Percentiles rank a stretch among this genome's conserved stretches.
Evolutionary conservation across 2,888 invertebrate genomes (phyloP).

Genomic region (Heliconius cydno): DNA sequence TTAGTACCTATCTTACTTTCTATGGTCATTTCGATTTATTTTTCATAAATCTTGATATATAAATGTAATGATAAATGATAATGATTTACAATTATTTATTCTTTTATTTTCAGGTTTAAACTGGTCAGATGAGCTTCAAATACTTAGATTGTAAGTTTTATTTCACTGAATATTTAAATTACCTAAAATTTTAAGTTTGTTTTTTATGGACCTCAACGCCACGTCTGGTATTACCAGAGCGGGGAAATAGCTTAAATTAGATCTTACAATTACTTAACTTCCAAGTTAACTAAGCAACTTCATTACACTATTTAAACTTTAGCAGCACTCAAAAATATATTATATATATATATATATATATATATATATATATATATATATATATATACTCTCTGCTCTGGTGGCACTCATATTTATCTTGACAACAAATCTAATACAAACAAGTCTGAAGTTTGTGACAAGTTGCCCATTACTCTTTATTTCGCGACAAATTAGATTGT

Average conservation of each 20-base stretch:
- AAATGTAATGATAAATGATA: no score
- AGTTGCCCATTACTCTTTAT: constrained; percentile 49
- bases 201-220: no score
- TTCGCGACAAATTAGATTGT: constrained; percentile 35
- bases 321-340: background rate
- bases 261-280: background rate
- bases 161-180: background rate
- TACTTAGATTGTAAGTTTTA: constrained; percentile 66
- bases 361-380: no score
- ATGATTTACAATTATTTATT: background rate
- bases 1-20: background rate
- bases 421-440: constrained; percentile 34
- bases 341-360: no score
- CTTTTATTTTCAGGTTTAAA: constrained; percentile 38
- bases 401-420: constrained; percentile 30
- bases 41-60: no score
- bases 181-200: no score
- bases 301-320: background rate
- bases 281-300: background rate
- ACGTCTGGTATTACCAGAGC: background rate
- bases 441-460: constrained; percentile 43
- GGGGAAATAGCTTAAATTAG: background rate
- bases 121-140: constrained; percentile 65
- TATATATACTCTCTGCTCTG: background rate
- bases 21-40: no score